Conservation (phyloP, 1,140 invertebrate species). For the Philopotamus ludificatus region DNA sequence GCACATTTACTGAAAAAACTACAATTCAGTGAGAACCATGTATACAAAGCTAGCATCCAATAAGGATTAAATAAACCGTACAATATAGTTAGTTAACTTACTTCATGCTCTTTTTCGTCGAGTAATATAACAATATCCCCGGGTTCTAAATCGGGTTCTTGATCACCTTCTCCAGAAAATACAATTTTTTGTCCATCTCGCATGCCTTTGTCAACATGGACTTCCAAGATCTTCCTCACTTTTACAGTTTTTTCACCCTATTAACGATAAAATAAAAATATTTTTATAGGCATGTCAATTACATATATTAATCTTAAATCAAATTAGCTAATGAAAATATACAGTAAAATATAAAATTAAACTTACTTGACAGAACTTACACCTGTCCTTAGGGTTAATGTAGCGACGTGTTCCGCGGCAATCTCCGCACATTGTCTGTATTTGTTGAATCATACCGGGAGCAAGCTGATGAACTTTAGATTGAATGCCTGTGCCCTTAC, state of each 20-base stretch:
- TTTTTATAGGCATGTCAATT: too few species aligned
- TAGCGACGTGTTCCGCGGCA: constrained; percentile 88
- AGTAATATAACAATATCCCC: constrained; percentile 98
- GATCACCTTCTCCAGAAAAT: constrained; percentile 95
- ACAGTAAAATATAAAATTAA: background rate
- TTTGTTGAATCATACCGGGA: constrained; percentile 95
- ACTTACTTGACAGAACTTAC: constrained; percentile 78
- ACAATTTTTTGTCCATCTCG: constrained; percentile 93
- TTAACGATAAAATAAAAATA: too few species aligned
- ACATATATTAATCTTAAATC: background rate
- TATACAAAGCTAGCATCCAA: background rate
- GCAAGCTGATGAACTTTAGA: constrained; percentile 89
- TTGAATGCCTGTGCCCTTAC: constrained; percentile 89
- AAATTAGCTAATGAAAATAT: background rate
- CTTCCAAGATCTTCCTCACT: constrained; percentile 94
- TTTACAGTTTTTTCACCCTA: constrained; percentile 84
- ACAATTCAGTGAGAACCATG: too few species aligned
- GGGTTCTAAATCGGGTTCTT: constrained; percentile 90
- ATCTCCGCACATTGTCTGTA: constrained; percentile 84
- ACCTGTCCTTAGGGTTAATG: constrained; percentile 86
- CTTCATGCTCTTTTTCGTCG: constrained; percentile 92
- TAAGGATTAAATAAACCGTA: background rate
- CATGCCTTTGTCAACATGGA: constrained; percentile 98
- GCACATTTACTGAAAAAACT: too few species aligned
- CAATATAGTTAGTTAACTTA: constrained; percentile 45